phyloP scores from a whole-genome alignment of 2,113 vertebrate species.

The Myotis yumanensis region DNA sequence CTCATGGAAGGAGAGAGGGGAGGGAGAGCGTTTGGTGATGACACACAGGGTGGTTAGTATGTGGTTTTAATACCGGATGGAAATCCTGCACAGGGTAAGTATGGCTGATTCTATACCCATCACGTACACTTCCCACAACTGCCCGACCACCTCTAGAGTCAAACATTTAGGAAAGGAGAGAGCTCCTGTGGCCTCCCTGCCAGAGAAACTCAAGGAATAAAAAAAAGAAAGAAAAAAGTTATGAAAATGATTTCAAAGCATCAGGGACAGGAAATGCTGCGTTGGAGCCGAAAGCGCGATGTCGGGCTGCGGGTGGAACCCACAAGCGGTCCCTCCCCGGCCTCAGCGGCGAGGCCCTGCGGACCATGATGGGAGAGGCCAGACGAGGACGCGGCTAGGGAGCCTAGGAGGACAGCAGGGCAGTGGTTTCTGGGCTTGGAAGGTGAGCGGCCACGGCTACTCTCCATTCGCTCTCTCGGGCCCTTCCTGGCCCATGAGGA shows the following conservation, averaged over 20 bases:
- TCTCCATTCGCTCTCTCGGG: not conserved
- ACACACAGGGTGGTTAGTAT: not conserved
- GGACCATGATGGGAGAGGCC: accelerated
- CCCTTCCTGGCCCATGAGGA: not conserved
- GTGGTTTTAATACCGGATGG: not conserved
- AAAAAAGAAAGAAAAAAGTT: too few species aligned
- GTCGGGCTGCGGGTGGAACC: not conserved
- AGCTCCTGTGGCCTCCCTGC: not conserved
- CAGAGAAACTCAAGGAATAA: not conserved
- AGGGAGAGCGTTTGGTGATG: not conserved
- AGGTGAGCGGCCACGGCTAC: accelerated
- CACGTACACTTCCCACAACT: not conserved
- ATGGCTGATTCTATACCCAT: not conserved
- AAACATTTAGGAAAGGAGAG: not conserved
- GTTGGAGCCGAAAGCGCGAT: not conserved
- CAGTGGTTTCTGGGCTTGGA: not conserved
- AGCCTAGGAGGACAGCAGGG: too few species aligned
- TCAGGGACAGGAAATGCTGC: not conserved
- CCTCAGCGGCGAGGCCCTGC: accelerated
- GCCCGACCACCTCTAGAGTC: not conserved
- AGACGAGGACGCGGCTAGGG: too few species aligned
- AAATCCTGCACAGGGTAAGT: not conserved
- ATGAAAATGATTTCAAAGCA: not conserved
- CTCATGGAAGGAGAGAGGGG: not conserved
- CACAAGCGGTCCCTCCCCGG: not conserved